Conservation (phyloP, 2,888 invertebrate genomes). For the Nudaria mundana region DNA sequence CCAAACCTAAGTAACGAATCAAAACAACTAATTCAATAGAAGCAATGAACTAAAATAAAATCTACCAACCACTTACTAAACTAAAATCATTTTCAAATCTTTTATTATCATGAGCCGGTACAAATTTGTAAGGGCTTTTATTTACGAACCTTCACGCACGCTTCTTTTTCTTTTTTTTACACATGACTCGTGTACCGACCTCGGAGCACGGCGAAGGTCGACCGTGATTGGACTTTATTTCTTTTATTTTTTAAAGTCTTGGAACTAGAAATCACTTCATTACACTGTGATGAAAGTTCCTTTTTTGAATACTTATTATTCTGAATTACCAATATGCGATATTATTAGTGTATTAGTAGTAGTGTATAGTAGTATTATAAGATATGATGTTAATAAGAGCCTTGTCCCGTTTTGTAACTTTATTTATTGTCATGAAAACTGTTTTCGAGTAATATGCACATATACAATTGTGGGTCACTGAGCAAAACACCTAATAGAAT, state of each 20-base stretch:
- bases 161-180: constrained; percentile 37
- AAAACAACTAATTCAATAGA: constrained; percentile 7
- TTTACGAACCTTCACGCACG: constrained; percentile 54
- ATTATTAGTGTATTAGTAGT: too few relatives aligned
- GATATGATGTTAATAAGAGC: too few relatives aligned
- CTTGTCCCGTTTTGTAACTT: too few relatives aligned
- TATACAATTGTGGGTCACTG: too few relatives aligned
- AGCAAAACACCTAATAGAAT: too few relatives aligned
- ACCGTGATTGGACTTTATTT: constrained; percentile 26
- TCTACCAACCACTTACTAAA: too few relatives aligned
- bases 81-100: constrained; percentile 15
- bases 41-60: constrained; percentile 18
- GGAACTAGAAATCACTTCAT: constrained; percentile 28
- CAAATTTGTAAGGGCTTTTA: constrained; percentile 63
- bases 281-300: constrained; percentile 23
- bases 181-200: constrained; percentile 50
- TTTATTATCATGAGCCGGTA: constrained; percentile 50
- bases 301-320: too few relatives aligned
- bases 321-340: too few relatives aligned
- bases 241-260: constrained; percentile 28
- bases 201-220: constrained; percentile 46
- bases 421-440: too few relatives aligned
- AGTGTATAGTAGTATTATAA: too few relatives aligned
- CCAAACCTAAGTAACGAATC: neutral
- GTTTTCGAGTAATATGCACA: too few relatives aligned